Conservation (phyloP, 2,888 invertebrate species). For the Aricia artaxerxes region DNA sequence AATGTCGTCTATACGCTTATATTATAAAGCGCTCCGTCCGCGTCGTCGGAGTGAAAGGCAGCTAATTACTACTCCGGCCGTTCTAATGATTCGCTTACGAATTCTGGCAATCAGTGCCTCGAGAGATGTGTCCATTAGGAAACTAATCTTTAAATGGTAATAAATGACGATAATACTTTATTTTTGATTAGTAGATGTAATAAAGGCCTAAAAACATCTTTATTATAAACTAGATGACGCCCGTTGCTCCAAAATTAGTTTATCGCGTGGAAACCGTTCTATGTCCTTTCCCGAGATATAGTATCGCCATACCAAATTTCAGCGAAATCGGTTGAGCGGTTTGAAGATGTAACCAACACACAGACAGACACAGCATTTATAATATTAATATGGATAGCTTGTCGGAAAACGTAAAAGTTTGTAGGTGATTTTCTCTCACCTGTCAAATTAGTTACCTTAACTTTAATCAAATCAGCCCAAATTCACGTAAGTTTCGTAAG, state of each 20-base stretch:
- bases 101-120: constrained; percentile 16
- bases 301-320: too few species aligned
- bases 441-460: background rate
- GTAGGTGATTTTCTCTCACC: background rate
- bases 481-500: background rate
- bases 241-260: too few species aligned
- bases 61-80: constrained; percentile 7
- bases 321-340: too few species aligned
- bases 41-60: constrained; percentile 1
- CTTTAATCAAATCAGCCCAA: background rate
- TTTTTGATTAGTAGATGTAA: background rate
- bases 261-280: too few species aligned
- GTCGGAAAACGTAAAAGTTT: background rate
- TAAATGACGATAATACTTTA: background rate
- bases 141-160: background rate
- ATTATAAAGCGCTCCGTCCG: background rate
- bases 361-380: too few species aligned
- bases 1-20: background rate
- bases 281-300: too few species aligned
- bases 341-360: too few species aligned
- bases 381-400: background rate
- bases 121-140: constrained; percentile 21
- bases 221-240: background rate
- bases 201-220: background rate
- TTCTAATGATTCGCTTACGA: constrained; percentile 17